Evolutionary conservation across 2,113 vertebrate species (phyloP).

Genomic region (Peucedramus taeniatus): DNA sequence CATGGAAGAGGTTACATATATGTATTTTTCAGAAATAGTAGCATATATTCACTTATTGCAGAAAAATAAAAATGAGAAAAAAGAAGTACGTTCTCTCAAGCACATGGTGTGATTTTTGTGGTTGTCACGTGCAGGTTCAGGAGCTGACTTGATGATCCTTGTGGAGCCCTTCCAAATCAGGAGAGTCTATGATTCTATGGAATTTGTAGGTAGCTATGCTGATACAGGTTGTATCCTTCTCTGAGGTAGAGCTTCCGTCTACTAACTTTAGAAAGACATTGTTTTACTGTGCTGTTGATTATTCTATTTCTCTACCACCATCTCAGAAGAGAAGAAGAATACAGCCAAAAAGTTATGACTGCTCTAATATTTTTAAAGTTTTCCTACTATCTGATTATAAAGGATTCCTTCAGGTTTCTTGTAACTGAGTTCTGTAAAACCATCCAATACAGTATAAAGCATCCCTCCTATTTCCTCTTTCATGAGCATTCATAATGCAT

Average conservation of each 20-base stretch:
- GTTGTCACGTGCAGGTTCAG: background rate
- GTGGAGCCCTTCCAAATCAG: background rate
- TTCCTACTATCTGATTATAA: background rate
- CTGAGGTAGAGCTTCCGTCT: background rate
- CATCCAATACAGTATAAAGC: background rate
- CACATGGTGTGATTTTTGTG: background rate
- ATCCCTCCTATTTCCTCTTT: background rate
- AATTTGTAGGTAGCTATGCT: background rate
- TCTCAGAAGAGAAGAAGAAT: background rate
- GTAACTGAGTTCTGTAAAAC: background rate
- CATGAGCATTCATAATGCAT: background rate
- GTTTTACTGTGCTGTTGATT: background rate
- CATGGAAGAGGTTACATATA: background rate
- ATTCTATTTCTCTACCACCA: background rate
- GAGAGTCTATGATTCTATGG: background rate
- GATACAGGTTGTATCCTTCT: background rate
- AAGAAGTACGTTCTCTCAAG: accelerated
- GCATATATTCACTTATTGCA: background rate
- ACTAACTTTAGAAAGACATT: background rate
- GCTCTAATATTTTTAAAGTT: background rate
- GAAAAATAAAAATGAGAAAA: background rate
- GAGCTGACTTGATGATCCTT: background rate
- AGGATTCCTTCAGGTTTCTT: background rate
- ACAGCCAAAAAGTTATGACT: background rate
- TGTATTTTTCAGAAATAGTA: background rate